phyloP scores from a whole-genome alignment of 1,140 invertebrate genomes.

The Oscheius sp. region DNA sequence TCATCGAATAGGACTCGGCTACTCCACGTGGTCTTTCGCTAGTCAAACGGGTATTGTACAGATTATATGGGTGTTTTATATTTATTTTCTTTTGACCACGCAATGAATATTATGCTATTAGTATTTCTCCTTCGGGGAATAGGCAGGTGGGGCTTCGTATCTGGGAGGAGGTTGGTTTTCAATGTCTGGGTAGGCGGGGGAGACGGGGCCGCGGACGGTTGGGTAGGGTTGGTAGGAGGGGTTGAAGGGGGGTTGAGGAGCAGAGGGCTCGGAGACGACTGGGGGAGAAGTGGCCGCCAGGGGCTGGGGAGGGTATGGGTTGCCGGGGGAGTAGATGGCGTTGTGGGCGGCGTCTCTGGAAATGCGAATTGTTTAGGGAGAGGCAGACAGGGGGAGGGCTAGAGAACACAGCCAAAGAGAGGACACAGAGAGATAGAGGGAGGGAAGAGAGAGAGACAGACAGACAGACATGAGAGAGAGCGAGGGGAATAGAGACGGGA shows the following conservation, averaged over 20 bases:
- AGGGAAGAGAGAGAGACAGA: background rate
- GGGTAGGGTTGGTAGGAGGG: background rate
- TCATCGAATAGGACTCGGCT: too few relatives aligned
- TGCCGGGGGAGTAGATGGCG: background rate
- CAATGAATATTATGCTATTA: too few relatives aligned
- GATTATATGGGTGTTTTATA: too few relatives aligned
- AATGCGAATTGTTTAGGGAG: background rate
- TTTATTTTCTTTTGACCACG: too few relatives aligned
- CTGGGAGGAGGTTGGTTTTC: background rate
- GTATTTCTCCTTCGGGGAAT: too few relatives aligned
- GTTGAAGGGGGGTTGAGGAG: background rate
- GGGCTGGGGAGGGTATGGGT: background rate
- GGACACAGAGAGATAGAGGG: background rate
- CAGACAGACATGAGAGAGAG: background rate
- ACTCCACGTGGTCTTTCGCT: too few relatives aligned
- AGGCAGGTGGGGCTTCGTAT: background rate
- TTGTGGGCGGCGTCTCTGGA: background rate
- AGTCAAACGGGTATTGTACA: too few relatives aligned
- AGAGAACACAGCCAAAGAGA: too few relatives aligned
- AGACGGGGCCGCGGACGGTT: background rate
- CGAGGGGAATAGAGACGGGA: too few relatives aligned
- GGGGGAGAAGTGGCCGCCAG: background rate
- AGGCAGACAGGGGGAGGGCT: background rate
- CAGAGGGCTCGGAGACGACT: too few relatives aligned
- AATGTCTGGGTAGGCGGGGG: background rate